Conservation (phyloP, 2,797 vertebrate species). For the Loris lydekkerianus region DNA sequence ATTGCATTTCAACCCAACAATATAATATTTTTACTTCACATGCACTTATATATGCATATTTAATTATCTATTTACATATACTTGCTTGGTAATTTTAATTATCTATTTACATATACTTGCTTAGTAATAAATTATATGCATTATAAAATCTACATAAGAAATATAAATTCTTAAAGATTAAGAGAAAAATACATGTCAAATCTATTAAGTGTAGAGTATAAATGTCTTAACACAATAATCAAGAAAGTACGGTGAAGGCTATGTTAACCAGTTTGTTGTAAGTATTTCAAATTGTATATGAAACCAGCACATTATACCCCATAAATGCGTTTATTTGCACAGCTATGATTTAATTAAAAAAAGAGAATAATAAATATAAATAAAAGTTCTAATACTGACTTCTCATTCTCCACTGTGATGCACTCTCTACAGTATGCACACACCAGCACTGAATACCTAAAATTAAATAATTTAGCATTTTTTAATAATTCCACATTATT, state of each 20-base stretch:
- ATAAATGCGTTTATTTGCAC: too few relatives aligned
- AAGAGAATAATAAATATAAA: neutral
- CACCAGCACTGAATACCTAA: neutral
- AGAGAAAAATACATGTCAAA: neutral
- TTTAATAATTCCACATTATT: neutral
- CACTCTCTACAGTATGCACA: neutral
- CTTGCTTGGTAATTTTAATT: neutral
- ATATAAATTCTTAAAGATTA: neutral
- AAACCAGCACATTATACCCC: too few relatives aligned
- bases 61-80: neutral
- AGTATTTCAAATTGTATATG: too few relatives aligned
- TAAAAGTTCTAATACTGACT: neutral
- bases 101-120: neutral
- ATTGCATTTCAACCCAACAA: neutral
- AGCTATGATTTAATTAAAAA: too few relatives aligned
- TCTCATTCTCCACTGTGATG: neutral
- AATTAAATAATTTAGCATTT: neutral
- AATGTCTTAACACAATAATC: too few relatives aligned
- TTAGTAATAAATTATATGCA: neutral
- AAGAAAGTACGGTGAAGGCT: too few relatives aligned
- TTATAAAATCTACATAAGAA: neutral
- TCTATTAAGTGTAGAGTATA: too few relatives aligned
- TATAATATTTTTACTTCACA: neutral
- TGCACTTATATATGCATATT: neutral
- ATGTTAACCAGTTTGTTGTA: too few relatives aligned